Conservation (phyloP, 2,113 vertebrate species). For the Cheirogaleus medius region DNA sequence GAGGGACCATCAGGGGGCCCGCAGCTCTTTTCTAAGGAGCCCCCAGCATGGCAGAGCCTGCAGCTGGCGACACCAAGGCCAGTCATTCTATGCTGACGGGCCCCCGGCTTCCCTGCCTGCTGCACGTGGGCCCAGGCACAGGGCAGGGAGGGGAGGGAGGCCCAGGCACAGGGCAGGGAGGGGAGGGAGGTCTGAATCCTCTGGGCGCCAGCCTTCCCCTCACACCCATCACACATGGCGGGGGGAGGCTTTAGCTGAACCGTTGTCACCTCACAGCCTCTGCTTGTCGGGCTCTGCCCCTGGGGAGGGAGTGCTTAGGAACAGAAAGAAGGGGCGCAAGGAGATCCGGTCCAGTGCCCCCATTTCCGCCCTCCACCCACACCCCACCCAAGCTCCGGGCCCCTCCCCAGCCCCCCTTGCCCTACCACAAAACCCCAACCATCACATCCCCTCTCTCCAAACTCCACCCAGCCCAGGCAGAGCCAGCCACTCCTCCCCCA, state of each 20-base stretch:
- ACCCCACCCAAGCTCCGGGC: background rate
- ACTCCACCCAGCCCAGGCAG: background rate
- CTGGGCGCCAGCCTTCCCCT: background rate
- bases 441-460: background rate
- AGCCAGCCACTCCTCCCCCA: background rate
- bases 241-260: background rate
- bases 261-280: background rate
- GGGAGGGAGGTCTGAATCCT: background rate
- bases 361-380: conserved; percentile 38
- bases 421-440: conserved; percentile 21
- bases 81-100: background rate
- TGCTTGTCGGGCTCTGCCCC: background rate
- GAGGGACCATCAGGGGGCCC: background rate
- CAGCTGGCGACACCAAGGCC: too few species aligned
- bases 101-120: background rate
- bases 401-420: background rate
- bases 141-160: too few species aligned
- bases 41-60: background rate
- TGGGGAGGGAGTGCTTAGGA: background rate
- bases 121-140: background rate
- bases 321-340: conserved; percentile 11
- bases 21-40: too few species aligned
- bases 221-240: rapidly evolving
- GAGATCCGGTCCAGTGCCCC: conserved; percentile 61
- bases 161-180: background rate